Base-by-base conservation (phyloP, 2,113 vertebrate genomes). In the Aramus guarauna region DNA sequence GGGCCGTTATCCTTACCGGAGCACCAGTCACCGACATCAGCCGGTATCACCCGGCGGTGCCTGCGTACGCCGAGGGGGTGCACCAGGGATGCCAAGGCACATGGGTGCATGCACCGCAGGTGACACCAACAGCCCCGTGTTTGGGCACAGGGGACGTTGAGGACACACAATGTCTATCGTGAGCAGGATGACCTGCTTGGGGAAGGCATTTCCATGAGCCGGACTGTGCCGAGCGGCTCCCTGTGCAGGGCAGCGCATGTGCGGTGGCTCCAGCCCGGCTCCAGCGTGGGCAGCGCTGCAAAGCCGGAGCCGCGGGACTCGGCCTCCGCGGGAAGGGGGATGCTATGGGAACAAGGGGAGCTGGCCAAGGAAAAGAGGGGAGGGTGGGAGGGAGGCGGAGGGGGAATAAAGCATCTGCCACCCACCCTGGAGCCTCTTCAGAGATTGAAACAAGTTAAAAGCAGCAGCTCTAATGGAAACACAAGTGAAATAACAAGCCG, bases 401-500 rank as follows among this genome's bases (percentile, higher is more conserved):
- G 37, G 67, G 68, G 56, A 95, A 81, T 81, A 87, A 94, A 96
- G 87, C 95, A 96, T 96, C 93, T 96, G 96, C 76, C 80, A 64
- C 69, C 48, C 87, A 94, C 84, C 56, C 89, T 89, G 84, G 48
- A 95, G 84, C 94, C 84, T 96, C 95, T 96, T 94, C 93, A 95
- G 93, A 96, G 86, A 55, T 2, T 37, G 91, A 97, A 96, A 90
- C 94, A 95, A 96, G 91, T 96, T 94, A 82, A 97, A 96, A 96
- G 87, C 94, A 82, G 68, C 60, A 78, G 94, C 87, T 94, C 63
- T 92, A 91, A 96, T 94, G 73, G 91, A 26, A 97, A 91, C 91
- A 92, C 80, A 94, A 97, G 91, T 75, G 84, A 89, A 96, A 91
- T 95, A 97, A 96, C 94, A 94, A 96, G 94, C 91, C 60, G 80